Base-by-base conservation (phyloP, 2,888 invertebrate species). In the Hydrotaea cyrtoneurina region DNA sequence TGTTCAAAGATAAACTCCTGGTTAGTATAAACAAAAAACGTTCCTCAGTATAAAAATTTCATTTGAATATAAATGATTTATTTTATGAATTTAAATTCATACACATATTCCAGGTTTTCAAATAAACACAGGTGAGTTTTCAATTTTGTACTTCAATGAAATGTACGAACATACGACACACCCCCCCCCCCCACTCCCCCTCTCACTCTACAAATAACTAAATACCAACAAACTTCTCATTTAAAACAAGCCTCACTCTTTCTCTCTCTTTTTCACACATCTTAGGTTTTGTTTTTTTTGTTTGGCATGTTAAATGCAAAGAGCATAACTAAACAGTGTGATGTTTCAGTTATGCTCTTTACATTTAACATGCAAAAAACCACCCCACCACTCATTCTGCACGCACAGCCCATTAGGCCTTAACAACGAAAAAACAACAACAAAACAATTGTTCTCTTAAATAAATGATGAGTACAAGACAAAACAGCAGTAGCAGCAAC, bases 331-430 rank as follows among this genome's bases (percentile, higher is more conserved):
- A 13, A 69, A 43, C 36, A 64, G 64, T 64, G 31, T 26, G 5
- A 17, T n/a, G 23, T 57, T 50, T 46, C 59, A 50, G 62, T 23
- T 77, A 53, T 80, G 73, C 83, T 83, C 83, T 75, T 23, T n/a
- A 17, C 21, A 11, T 21, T 21, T 74, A 79, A 79, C 81, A 85
- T 81, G 31, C 50, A 81, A 85, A 85, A 31, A 2, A 79, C 71
- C 72, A 57, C 57, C 57, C 57, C 39, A 39, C 39, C 39, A 13
- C 39, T 13, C 43, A n/a, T n/a, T n/a, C n/a, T n/a, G n/a, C n/a
- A n/a, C 76, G 3, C 39, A 55, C 57, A 82, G 64, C 62, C 19
- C 15, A 55, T n/a, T n/a, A n/a, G n/a, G n/a, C n/a, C n/a, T n/a
- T n/a, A n/a, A n/a, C n/a, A n/a, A n/a, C n/a, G n/a, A 71, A 11